Conservation (phyloP, 2,888 invertebrate species). For the Himalopsyche japonica region DNA sequence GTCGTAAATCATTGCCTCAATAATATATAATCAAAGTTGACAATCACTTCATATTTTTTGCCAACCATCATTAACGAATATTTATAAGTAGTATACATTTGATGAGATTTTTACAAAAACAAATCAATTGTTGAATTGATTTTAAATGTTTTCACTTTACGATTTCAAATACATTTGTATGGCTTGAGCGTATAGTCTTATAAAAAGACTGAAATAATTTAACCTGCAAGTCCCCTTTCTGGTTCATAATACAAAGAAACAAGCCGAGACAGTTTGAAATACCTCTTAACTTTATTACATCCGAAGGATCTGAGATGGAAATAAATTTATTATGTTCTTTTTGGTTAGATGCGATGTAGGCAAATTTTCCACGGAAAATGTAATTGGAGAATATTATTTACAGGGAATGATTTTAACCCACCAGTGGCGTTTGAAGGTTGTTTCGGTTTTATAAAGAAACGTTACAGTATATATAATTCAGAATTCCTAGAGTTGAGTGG, state of each 20-base stretch:
- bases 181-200: not conserved
- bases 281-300: slow-evolving; percentile 21
- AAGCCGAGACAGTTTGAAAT: slow-evolving; percentile 17
- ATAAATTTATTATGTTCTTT: slow-evolving; percentile 32
- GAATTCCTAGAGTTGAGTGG: no score
- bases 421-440: not conserved
- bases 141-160: no score
- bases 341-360: slow-evolving; percentile 13
- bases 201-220: not conserved
- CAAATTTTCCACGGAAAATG: slow-evolving; percentile 17
- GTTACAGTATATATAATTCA: no score
- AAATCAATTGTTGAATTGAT: no score
- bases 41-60: no score
- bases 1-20: no score
- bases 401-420: not conserved
- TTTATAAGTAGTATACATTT: no score
- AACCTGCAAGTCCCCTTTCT: not conserved
- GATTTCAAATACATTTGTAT: no score
- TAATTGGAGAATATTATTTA: slow-evolving; percentile 28
- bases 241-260: slow-evolving; percentile 12
- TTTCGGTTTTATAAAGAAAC: no score
- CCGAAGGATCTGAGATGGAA: slow-evolving; percentile 14
- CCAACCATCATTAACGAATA: no score
- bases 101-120: no score
- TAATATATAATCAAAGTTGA: no score